phyloP scores from a whole-genome alignment of 2,113 vertebrate species.

The Cochlearius cochlearius region DNA sequence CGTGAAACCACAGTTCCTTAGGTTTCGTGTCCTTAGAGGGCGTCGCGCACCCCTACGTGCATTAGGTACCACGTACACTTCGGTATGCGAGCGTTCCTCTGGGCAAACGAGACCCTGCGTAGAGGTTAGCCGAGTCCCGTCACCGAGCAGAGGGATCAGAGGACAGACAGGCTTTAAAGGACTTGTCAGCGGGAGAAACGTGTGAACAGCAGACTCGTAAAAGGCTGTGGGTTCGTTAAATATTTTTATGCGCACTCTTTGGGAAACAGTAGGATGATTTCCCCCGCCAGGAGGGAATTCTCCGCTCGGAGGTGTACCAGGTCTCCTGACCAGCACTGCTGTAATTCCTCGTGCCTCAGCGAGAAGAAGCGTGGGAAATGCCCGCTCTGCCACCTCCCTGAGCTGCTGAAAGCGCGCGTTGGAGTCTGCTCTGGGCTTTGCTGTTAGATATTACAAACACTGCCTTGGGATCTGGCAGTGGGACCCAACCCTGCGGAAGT shows the following conservation, averaged over 20 bases:
- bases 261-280: background rate
- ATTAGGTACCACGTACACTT: rapidly evolving
- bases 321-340: background rate
- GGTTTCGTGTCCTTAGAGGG: background rate
- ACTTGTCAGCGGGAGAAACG: background rate
- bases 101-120: background rate
- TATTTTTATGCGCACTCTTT: background rate
- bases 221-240: rapidly evolving
- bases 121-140: background rate
- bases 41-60: background rate
- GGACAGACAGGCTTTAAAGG: background rate
- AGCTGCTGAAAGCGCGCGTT: background rate
- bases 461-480: background rate
- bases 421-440: background rate
- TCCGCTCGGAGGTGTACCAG: background rate
- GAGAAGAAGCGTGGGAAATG: background rate
- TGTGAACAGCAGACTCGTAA: background rate
- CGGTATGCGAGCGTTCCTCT: background rate
- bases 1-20: background rate
- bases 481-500: too few relatives aligned
- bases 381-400: background rate
- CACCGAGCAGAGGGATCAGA: background rate
- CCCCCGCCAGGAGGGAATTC: background rate
- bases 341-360: background rate
- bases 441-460: rapidly evolving